Base-by-base conservation (phyloP, 2,113 vertebrate genomes). In the Rhynchopsitta pachyrhyncha region DNA sequence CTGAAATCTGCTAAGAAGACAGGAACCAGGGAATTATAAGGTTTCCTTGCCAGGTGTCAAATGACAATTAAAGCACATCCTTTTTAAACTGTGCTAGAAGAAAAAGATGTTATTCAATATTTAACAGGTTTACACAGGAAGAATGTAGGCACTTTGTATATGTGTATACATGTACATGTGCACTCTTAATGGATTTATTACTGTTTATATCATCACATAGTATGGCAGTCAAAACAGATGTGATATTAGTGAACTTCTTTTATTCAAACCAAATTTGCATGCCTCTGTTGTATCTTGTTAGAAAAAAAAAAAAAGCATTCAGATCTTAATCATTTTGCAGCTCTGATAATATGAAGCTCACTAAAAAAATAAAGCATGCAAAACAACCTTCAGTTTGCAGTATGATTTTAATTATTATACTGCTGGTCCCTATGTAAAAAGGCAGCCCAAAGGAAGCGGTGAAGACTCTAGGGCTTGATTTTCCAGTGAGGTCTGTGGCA, bases 1-100 rank as follows among this genome's bases (percentile, higher is more conserved):
- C 82, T 69, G n/a, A 92, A 75, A 50, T 90, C n/a, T 70, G 42
- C 70, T 59, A 50, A 83, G 46, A 76, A 79, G 15, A 27, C 71
- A 86, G 80, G 35, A 96, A 60, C 64, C 88, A 79, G 33, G 22
- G 76, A 88, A 86, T 78, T 95, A 41, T 9, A 86, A 47, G 11
- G 42, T 83, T 93, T 96, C 76, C 79, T 88, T 90, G 13, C 68
- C 86, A 92, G 73, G 50, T 93, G 93, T 92, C 42, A 88, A 60
- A 83, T 83, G 55, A 84, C 85, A 86, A n/a, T 82, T 91, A 80
- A 81, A 9, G 29, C 28, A 94, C 68, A 90, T 94, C 82, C 60
- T 95, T 91, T 95, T 60, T 71, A 84, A 92, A 82, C 24, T 33
- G 13, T 41, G 20, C 42, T 76, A 62, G 47, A 79, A 86, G 49